Evolutionary conservation across 2,797 vertebrate species (phyloP).

Genomic region (Sebastes trivittatus): DNA sequence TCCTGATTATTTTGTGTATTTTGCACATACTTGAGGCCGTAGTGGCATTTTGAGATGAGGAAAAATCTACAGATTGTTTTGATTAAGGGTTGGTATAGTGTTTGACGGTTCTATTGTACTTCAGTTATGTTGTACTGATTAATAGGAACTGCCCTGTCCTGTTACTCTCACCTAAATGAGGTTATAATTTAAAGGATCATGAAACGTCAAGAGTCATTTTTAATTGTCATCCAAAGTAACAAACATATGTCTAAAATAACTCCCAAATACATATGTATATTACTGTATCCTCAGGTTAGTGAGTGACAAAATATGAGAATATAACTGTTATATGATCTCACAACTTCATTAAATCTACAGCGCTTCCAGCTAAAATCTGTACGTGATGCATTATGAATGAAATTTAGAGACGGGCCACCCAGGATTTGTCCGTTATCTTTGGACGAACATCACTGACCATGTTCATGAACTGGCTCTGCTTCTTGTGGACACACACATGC

Average conservation of each 20-base stretch:
- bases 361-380: constrained; percentile 10
- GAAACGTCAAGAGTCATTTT: not conserved
- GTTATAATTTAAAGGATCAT: not conserved
- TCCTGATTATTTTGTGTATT: not conserved
- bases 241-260: not conserved
- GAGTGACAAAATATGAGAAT: not conserved
- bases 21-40: not conserved
- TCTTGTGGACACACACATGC: constrained; percentile 33
- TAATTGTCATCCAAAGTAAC: not conserved
- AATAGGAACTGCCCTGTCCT: not conserved
- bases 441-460: constrained; percentile 62
- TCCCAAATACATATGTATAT: not conserved
- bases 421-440: constrained; percentile 64
- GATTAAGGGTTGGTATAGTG: not conserved
- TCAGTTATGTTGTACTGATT: not conserved
- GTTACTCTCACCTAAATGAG: not conserved
- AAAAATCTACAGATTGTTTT: not conserved
- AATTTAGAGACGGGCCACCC: constrained; percentile 66
- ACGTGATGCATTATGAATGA: constrained; percentile 49
- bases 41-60: not conserved
- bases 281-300: not conserved
- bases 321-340: constrained; percentile 6
- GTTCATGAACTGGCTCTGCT: constrained; percentile 48
- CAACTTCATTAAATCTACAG: constrained; percentile 12
- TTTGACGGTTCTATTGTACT: not conserved